These are phyloP conservation scores for Macrobrachium nipponense DNA, from an alignment of 1,140 invertebrate genomes.

Conservation along the genomic window DNA sequence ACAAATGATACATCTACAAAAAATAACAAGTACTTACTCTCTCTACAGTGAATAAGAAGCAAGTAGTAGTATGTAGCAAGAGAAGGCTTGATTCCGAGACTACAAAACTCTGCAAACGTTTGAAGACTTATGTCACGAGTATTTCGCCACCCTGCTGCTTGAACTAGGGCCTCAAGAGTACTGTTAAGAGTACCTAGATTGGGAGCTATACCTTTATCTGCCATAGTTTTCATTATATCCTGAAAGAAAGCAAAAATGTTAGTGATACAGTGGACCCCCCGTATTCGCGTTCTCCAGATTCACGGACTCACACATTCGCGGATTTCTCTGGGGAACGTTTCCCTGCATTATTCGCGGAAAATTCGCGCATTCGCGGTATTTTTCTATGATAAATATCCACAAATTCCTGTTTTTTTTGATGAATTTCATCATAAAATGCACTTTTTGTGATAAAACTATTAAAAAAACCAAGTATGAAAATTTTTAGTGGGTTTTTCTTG, in stretches of 20 bases:
- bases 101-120: conserved; percentile 79
- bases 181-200: conserved; percentile 82
- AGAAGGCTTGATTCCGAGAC: conserved; percentile 78
- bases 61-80: conserved; percentile 81
- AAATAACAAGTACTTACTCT: conserved; percentile 72
- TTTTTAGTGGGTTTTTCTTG: no score
- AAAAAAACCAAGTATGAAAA: no score
- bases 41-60: conserved; percentile 76
- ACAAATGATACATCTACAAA: neutral
- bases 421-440: no score
- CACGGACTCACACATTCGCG: no score
- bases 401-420: no score
- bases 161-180: conserved; percentile 73
- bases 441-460: no score
- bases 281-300: no score
- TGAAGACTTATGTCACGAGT: conserved; percentile 69
- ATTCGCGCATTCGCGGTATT: no score
- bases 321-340: no score
- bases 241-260: conserved; percentile 56
- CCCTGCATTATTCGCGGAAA: no score
- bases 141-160: conserved; percentile 69
- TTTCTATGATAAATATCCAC: no score
- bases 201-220: conserved; percentile 73
- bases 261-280: no score
- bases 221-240: conserved; percentile 75